Base-by-base conservation (phyloP, 2,113 vertebrate species). In the Ia io region DNA sequence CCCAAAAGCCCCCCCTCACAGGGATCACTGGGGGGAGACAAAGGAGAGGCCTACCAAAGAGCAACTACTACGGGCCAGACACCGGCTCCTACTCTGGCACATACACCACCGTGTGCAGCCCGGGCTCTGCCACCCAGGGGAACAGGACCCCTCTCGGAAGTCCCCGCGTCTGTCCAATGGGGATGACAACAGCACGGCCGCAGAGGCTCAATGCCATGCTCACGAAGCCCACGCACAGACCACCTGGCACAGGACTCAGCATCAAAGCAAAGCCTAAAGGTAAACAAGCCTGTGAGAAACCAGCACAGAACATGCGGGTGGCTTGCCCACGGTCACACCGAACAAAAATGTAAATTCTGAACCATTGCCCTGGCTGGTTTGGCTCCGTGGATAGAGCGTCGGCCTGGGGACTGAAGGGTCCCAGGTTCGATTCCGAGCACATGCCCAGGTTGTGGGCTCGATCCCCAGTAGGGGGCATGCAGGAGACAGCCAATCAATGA, bases 181-280 rank as follows among this genome's bases (percentile, higher is more conserved):
- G 23, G 30, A 35, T n/a, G 2, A 51, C 6, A 28, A n/a, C 0
- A 49, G 44, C 2, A 3, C 18, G 2, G 0, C 17, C 42, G 4
- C 82, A 80, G n/a, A 8, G 18, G 69, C 76, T 22, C 12, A 44
- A 6, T 0, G 5, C 53, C 16, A 84, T 14, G 22, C 51, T 35
- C 2, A 1, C 1, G 76, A 11, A 40, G 37, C n/a, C 69, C 30
- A 13, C 10, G 20, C 61, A 28, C 84, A 51, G 18, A 25, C 67
- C 1, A 40, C 84, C 30, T 3, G 32, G 63, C 20, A 30, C 0
- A 32, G 42, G 79, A 8, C 51, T 44, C 16, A 1, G 16, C n/a
- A 23, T 42, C 56, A 12, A 56, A 84, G 13, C n/a, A 61, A 59
- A 40, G 1, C 28, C 84, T 51, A 25, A 63, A 37, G 42, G n/a